Evolutionary conservation across 1,140 invertebrate genomes (phyloP).

Genomic region (Diorhabda carinulata): DNA sequence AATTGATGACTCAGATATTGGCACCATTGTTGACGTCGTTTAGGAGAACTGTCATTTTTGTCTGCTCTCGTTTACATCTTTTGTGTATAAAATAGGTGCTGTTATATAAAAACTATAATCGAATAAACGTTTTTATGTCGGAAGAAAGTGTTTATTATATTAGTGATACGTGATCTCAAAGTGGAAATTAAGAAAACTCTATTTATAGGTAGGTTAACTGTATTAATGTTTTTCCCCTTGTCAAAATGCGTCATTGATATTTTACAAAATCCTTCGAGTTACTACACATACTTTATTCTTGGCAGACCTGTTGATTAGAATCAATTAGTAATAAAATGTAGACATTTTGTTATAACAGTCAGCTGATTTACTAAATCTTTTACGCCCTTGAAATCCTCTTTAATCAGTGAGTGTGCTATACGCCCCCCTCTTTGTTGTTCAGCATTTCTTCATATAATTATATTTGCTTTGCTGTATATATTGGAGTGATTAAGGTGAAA

Average conservation of each 20-base stretch:
- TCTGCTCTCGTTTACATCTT: constrained; percentile 15
- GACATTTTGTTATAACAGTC: constrained; percentile 7
- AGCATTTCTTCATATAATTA: constrained; percentile 8
- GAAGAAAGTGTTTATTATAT: constrained; percentile 8
- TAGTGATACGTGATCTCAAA: constrained; percentile 19
- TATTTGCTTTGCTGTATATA: not conserved
- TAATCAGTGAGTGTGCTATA: constrained; percentile 10
- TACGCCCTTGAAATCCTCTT: constrained; percentile 15
- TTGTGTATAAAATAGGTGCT: constrained; percentile 21
- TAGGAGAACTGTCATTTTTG: constrained; percentile 15
- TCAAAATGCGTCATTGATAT: constrained; percentile 21
- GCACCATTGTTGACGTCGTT: constrained; percentile 14
- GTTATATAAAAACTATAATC: constrained; percentile 9
- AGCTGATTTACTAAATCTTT: constrained; percentile 6
- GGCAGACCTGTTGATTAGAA: constrained; percentile 16
- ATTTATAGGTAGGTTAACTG: constrained; percentile 12
- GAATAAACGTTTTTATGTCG: constrained; percentile 18
- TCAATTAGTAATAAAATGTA: constrained; percentile 2
- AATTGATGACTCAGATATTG: constrained; percentile 8
- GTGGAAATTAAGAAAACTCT: not conserved
- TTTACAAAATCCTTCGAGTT: constrained; percentile 11
- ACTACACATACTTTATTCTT: not conserved
- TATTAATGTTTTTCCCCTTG: constrained; percentile 16
- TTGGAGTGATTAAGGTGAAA: not conserved
- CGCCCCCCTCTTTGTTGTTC: constrained; percentile 8